Evolutionary conservation across 2,888 invertebrate species (phyloP), one percentile per base, ranked within the genome.

Genomic region (Oithona nana): DNA sequence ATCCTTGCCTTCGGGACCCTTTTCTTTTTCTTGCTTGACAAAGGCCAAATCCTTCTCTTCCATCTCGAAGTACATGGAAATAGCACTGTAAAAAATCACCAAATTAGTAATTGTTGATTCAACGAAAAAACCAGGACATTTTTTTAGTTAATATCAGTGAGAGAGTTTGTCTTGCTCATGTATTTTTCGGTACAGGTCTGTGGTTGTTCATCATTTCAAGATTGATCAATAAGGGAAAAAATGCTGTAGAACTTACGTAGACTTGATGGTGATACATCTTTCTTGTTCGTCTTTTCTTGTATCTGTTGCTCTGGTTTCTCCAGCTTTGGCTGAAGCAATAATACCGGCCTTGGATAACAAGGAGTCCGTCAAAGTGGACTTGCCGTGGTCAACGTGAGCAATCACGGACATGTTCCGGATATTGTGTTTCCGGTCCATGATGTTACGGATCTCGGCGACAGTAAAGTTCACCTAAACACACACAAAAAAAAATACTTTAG

Each of bases 321-420:
- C 98, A 71, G 98, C 98, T 73, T 95, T 93, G 66, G 95, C 87
- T 68, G 88, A 88, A 71, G 98, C 97, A 74, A 99, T 99, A 75
- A 99, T 99, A 78, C 98, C 98, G 72, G 98, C 98, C 78, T 98
- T 99, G 65, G 97, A 94, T 68, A 98, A 97, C 72, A 99, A 81
- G 67, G 98, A 98, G 79, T 99, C 98, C 65, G 98, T 99, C 74
- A 99, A 77, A 64, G 98, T 99, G 68, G 98, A 97, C 79, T 98
- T 97, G 74, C 98, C 98, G 77, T 99, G 98, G 80, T 99, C 98
- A 69, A 99, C 98, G 79, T 99, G 98, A 71, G 98, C 98, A 75
- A 99, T 99, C 78, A 99, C 98, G 74, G 97, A 98, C 97, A 99
- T 99, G 80, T 99, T 99, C 75, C 98, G 86, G 80, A 99, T 98